phyloP scores from a whole-genome alignment of 2,113 vertebrate genomes.

The Carassius auratus region DNA sequence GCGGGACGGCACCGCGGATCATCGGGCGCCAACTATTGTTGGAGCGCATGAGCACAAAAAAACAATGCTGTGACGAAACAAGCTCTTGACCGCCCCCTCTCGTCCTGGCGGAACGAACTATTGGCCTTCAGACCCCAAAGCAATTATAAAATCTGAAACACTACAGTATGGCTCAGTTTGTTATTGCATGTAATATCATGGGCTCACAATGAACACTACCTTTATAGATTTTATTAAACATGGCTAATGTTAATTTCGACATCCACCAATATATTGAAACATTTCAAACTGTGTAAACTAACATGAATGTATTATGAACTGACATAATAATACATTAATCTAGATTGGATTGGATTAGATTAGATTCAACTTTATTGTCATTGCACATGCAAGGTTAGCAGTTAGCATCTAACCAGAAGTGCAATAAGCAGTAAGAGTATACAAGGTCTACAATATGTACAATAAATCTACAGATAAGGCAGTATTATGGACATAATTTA shows the following conservation, averaged over 20 bases:
- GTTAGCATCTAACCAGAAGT: no score
- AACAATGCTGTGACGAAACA: slow-evolving; percentile 36
- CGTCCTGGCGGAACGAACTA: not conserved
- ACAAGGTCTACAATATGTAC: no score
- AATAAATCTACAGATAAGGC: no score
- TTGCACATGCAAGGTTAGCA: no score
- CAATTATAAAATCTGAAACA: not conserved
- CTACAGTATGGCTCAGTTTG: not conserved
- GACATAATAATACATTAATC: no score
- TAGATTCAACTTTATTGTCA: no score
- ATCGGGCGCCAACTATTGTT: slow-evolving; percentile 78
- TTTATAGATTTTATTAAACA: not conserved
- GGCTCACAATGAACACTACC: not conserved
- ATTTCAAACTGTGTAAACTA: no score
- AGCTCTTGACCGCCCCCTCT: not conserved
- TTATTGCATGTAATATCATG: not conserved
- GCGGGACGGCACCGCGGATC: slow-evolving; percentile 76
- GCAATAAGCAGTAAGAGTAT: no score
- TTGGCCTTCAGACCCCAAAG: not conserved
- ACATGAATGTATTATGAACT: no score
- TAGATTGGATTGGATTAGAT: no score
- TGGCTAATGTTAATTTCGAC: not conserved
- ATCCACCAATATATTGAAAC: not conserved
- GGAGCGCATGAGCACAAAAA: slow-evolving; percentile 72
- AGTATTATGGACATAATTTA: no score